A percentile compares a stretch with the other conserved stretches of the same genome.
Evolutionary conservation across 2,888 invertebrate genomes (phyloP).

Genomic region (Stratiomys singularior): DNA sequence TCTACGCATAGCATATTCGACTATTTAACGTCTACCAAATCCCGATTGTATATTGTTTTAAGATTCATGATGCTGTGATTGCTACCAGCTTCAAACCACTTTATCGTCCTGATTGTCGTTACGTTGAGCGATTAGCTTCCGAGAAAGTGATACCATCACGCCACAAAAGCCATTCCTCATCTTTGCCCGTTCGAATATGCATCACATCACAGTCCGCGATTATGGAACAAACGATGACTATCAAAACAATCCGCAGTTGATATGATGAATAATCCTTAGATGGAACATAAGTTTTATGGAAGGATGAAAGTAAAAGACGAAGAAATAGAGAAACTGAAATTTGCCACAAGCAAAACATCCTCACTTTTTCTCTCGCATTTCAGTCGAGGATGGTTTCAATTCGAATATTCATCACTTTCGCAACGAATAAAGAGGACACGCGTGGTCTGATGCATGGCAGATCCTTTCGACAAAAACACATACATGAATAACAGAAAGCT

Average conservation of each 20-base stretch:
- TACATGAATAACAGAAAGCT: background rate
- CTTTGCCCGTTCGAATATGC: background rate
- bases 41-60: background rate
- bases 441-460: background rate
- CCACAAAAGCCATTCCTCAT: background rate
- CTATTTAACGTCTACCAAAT: no score
- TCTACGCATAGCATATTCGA: no score
- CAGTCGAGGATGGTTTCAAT: background rate
- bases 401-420: background rate
- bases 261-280: background rate
- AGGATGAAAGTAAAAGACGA: background rate
- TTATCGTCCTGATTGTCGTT: constrained; percentile 3
- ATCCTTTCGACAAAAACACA: background rate
- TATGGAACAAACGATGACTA: background rate
- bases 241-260: background rate
- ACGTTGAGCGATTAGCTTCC: background rate
- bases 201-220: background rate
- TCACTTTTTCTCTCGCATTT: background rate
- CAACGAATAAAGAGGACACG: background rate
- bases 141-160: background rate
- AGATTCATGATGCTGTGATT: background rate
- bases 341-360: background rate
- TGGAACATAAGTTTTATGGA: constrained; percentile 2
- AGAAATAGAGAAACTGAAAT: constrained; percentile 2
- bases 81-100: background rate